Conservation (phyloP, 2,888 invertebrate species). For the Hyppa rectilinea region DNA sequence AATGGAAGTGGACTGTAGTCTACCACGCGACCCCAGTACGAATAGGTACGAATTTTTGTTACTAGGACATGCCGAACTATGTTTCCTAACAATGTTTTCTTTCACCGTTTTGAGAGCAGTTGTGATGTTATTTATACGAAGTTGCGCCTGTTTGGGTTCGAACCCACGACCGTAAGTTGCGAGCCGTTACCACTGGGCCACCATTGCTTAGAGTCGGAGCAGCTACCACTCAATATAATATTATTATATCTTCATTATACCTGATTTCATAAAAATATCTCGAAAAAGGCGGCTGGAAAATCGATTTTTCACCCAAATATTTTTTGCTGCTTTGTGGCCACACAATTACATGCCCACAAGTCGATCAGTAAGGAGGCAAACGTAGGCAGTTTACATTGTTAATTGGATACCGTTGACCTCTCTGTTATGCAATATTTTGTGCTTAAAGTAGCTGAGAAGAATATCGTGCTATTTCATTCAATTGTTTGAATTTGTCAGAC, state of each 20-base stretch:
- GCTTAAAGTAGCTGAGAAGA: neutral
- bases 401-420: conserved; percentile 24
- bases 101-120: too few species aligned
- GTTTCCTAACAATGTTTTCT: too few species aligned
- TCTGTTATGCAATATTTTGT: conserved; percentile 21
- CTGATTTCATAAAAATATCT: neutral
- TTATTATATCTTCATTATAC: neutral
- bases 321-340: conserved; percentile 8
- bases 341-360: conserved; percentile 39
- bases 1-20: too few species aligned
- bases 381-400: conserved; percentile 40
- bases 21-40: too few species aligned
- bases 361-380: conserved; percentile 29
- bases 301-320: neutral
- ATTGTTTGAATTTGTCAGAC: neutral
- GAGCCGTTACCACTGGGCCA: too few species aligned
- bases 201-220: too few species aligned
- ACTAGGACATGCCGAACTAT: too few species aligned
- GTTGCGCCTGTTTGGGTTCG: too few species aligned
- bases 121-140: too few species aligned
- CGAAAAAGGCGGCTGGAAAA: neutral
- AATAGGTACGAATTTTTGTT: too few species aligned
- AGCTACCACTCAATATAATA: too few species aligned
- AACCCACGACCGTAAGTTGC: too few species aligned
- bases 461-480: neutral